Percentiles rank a stretch among this genome's conserved stretches.
These are phyloP conservation scores for Epizoanthus fatuus DNA, from an alignment of 92 coral and sea anemone genomes.

Conservation along the genomic window DNA sequence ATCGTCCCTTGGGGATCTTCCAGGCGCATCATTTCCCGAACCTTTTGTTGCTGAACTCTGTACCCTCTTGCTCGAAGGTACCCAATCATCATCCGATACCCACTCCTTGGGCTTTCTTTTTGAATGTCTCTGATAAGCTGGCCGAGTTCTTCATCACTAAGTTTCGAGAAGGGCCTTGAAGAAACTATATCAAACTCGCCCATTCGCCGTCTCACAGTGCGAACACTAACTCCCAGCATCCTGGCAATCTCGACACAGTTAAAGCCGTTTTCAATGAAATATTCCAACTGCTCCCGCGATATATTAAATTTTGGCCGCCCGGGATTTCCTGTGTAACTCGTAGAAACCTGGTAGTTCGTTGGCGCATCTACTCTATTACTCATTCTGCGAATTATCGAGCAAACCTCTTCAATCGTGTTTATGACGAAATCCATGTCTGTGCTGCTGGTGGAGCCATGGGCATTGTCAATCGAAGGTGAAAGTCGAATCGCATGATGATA, in stretches of 20 bases:
- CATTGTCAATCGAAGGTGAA: slow-evolving; percentile 16
- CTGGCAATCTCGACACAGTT: slow-evolving; percentile 43
- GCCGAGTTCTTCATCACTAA: slow-evolving; percentile 42
- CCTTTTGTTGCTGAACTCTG: slow-evolving; percentile 9
- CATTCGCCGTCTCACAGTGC: slow-evolving; percentile 44
- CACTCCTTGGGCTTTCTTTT: slow-evolving; percentile 22
- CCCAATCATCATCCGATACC: slow-evolving; percentile 48
- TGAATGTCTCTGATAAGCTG: slow-evolving; percentile 8
- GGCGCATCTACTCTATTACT: slow-evolving; percentile 16
- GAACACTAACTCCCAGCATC: slow-evolving; percentile 39
- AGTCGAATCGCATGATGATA: slow-evolving; percentile 23
- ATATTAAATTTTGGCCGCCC: slow-evolving; percentile 45
- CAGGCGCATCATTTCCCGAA: slow-evolving; percentile 5
- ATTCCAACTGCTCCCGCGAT: slow-evolving; percentile 36
- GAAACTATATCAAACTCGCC: slow-evolving; percentile 19
- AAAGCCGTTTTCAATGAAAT: slow-evolving; percentile 30
- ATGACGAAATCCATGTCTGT: slow-evolving; percentile 7
- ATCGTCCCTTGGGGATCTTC: slow-evolving; percentile 17
- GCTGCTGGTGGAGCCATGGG: slow-evolving; percentile 5
- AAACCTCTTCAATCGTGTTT: slow-evolving; percentile 1
- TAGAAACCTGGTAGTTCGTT: slow-evolving; percentile 9
- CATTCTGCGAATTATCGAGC: slow-evolving; percentile 7
- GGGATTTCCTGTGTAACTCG: slow-evolving; percentile 15
- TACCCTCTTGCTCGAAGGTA: slow-evolving; percentile 16
- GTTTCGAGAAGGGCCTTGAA: slow-evolving; percentile 19